Base-by-base conservation (phyloP, 2,797 vertebrate genomes). In the Okamejei kenojei region DNA sequence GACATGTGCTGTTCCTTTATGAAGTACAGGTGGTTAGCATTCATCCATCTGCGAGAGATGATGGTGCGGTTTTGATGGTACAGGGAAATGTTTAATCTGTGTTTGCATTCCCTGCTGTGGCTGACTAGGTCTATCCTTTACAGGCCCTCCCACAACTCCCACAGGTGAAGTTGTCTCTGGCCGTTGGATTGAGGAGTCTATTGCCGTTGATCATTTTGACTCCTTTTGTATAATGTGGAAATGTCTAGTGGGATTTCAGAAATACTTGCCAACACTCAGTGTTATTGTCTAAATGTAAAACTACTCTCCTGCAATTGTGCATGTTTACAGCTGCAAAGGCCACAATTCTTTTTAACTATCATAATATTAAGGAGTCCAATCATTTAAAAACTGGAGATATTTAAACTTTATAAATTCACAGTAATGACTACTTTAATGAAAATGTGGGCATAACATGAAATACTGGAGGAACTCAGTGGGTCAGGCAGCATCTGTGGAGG, bases 291-390 rank as follows among this genome's bases (percentile, higher is more conserved):
- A 74, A 73, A 71, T 73, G 65, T 91, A 68, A 91, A 91, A 91
- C 73, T 73, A 54, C 19, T 73, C 38, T 73, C 21, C 74, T 74
- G 29, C 23, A 38, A 90, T 45, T 4, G 26, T 92, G 71, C 68
- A 92, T 92, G 90, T 92, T 92, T 92, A 76, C 90, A 92, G 90
- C 90, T 92, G 90, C 35, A 92, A 76, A 92, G 38, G 90, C 90
- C 90, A 92, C 76, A 92, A 38, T 73, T 54, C 29, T 58, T 92
- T 92, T 92, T 73, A 92, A 92, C 26, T 76, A 71, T 13, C 23
- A 29, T 10, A 38, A n/a, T 54, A 54, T 29, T 91, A 91, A 54
- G 35, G 73, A 35, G 4, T 90, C 35, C 6, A 29, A 91, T 76
- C 45, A 38, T 74, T 76, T 3, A 54, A 92, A 88, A 74, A 76